Evolutionary conservation across 2,113 vertebrate genomes (phyloP), one percentile per base, ranked within the genome.

Genomic region (Progne subis): DNA sequence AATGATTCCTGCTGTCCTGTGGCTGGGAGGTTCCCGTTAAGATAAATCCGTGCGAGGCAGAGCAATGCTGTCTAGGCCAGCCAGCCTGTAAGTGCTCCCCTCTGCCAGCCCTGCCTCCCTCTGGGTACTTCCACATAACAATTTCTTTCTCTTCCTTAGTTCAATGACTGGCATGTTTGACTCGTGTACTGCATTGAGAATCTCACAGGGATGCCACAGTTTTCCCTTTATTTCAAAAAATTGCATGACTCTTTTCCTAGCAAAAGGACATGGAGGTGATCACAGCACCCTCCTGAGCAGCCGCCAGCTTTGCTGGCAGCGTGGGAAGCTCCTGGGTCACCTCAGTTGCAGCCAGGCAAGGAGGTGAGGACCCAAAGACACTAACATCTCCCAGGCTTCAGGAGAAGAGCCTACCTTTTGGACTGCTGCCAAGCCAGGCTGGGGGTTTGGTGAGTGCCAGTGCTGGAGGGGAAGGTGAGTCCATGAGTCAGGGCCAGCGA

Each of bases 341-440:
- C 49, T 83, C 5, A 3, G 34, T 18, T 17, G 2, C 3, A 6
- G 26, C 32, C 2, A 1, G 41, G 14, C 0, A 0, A 37, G 44
- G 64, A 64, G 21, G 5, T 28, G 60, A 61, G 20, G 8, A 53
- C 47, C 12, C 50, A 67, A 39, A 67, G 71, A 26, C 16, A 41
- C 4, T 3, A 16, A 52, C 15, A n/a, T 29, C 75, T 39, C 37
- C n/a, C 37, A 43, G 37, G 56, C 23, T 65, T 70, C 3, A 1
- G 53, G 41, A 75, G 44, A 52, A 80, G 7, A 41, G 1, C 43
- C 18, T 32, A 37, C 37, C 37, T 39, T 88, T 61, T 3, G 5
- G 41, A 31, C 4, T 12, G 31, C 57, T 76, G 52, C 25, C 1
- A 1, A 47, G 59, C 25, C 0, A 2, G 29, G 47, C 41, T 52